Conservation (phyloP, 2,888 invertebrate genomes). For the Scaptomyza tumidula region DNA sequence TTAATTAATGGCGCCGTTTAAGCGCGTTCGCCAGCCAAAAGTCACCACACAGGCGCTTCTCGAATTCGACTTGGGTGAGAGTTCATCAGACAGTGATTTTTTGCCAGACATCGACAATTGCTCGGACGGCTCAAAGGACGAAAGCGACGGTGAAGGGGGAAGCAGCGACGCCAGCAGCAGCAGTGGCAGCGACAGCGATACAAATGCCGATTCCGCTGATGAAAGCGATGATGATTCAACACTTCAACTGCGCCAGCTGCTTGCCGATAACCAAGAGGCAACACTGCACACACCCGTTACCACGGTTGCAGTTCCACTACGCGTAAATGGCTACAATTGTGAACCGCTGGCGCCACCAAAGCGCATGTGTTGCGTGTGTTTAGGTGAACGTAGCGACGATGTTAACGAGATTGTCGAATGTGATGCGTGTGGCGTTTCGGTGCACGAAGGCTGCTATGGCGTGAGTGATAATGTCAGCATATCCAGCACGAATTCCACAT, state of each 20-base stretch:
- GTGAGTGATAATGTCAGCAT: slow-evolving; percentile 96
- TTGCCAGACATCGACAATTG: slow-evolving; percentile 92
- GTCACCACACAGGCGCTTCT: slow-evolving; percentile 89
- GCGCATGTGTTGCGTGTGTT: slow-evolving; percentile 95
- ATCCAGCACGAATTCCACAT: slow-evolving; percentile 96
- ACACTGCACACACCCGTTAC: slow-evolving; percentile 9
- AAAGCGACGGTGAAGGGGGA: slow-evolving; percentile 87
- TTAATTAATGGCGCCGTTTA: slow-evolving; percentile 74
- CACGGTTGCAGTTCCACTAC: slow-evolving; percentile 25
- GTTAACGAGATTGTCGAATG: slow-evolving; percentile 98
- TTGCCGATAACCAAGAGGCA: slow-evolving; percentile 61
- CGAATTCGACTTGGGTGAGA: slow-evolving; percentile 94
- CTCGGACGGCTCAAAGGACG: slow-evolving; percentile 83
- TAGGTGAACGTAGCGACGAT: slow-evolving; percentile 96
- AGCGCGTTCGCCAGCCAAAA: slow-evolving; percentile 87
- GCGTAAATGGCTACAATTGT: slow-evolving; percentile 41
- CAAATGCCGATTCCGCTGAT: slow-evolving; percentile 64
- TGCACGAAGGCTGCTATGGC: slow-evolving; percentile 99
- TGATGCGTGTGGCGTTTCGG: slow-evolving; percentile 97
- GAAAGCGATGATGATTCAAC: slow-evolving; percentile 80
- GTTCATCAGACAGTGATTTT: slow-evolving; percentile 97
- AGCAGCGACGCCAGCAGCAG: slow-evolving; percentile 76
- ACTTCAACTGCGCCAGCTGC: slow-evolving; percentile 68
- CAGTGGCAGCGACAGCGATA: slow-evolving; percentile 70
- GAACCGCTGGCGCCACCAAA: slow-evolving; percentile 87